Conservation (phyloP, 2,888 invertebrate genomes). For the Leucophenga montana region DNA sequence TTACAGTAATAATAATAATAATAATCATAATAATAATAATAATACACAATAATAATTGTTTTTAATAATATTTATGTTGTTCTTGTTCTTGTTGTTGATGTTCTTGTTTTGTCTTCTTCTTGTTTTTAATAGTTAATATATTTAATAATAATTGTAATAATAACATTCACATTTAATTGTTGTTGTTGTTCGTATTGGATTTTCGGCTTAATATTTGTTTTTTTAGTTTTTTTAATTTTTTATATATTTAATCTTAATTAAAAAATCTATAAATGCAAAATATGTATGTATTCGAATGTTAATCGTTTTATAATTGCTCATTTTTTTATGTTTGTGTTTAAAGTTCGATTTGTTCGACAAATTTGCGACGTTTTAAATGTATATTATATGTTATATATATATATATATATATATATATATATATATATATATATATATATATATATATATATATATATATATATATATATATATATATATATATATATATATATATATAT, state of each 20-base stretch:
- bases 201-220: not conserved
- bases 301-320: conserved; percentile 51
- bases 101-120: too few species aligned
- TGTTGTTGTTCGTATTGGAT: conserved; percentile 9
- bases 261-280: conserved; percentile 53
- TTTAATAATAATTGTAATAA: conserved; percentile 24
- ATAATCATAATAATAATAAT: conserved; percentile 10
- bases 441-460: not conserved
- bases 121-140: too few species aligned
- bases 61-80: conserved; percentile 39
- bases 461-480: not conserved
- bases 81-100: conserved; percentile 19
- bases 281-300: conserved; percentile 42
- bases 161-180: conserved; percentile 32
- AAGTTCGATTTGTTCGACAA: not conserved
- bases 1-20: conserved; percentile 56
- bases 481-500: not conserved
- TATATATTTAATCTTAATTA: conserved; percentile 22
- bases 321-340: conserved; percentile 35
- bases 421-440: not conserved
- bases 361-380: conserved; percentile 31
- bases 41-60: conserved; percentile 48
- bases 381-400: too few species aligned
- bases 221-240: conserved; percentile 43
- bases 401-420: not conserved